These are phyloP conservation scores for Stichopus horrens DNA, from an alignment of 53 echinoderm and acorn worm genomes.

Conservation along the genomic window DNA sequence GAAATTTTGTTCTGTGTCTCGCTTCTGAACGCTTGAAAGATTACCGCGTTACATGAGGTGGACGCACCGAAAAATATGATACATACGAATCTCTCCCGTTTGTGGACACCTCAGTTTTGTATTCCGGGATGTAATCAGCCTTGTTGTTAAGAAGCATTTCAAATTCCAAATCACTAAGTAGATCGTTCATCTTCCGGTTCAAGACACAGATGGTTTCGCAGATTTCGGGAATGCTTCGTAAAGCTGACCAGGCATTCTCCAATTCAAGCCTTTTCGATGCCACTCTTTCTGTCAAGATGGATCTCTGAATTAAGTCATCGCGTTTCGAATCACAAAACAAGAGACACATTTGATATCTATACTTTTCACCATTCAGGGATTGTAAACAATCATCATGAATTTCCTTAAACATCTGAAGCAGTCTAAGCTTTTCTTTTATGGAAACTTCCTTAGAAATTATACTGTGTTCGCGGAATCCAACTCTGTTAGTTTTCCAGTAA, in stretches of 20 bases:
- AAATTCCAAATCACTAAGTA: neutral
- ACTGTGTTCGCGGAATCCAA: neutral
- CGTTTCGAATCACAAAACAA: neutral
- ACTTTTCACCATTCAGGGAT: neutral
- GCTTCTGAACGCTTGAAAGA: no score
- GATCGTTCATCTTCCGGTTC: neutral
- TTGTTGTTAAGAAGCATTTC: neutral
- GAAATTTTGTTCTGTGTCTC: no score
- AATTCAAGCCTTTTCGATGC: neutral
- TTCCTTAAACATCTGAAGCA: neutral
- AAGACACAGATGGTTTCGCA: neutral
- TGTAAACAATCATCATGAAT: neutral
- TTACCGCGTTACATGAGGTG: no score
- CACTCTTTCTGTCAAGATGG: neutral
- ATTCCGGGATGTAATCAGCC: neutral
- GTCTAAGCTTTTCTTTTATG: neutral
- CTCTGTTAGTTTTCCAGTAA: neutral
- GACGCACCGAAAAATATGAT: no score
- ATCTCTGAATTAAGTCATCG: neutral
- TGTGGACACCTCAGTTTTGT: neutral
- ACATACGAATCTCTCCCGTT: no score
- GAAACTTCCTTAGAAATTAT: neutral
- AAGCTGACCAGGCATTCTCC: neutral
- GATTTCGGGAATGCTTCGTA: neutral
- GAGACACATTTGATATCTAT: neutral